These are phyloP conservation scores for Pandemis cinnamomeana DNA, from an alignment of 2,888 invertebrate species.

Conservation along the genomic window DNA sequence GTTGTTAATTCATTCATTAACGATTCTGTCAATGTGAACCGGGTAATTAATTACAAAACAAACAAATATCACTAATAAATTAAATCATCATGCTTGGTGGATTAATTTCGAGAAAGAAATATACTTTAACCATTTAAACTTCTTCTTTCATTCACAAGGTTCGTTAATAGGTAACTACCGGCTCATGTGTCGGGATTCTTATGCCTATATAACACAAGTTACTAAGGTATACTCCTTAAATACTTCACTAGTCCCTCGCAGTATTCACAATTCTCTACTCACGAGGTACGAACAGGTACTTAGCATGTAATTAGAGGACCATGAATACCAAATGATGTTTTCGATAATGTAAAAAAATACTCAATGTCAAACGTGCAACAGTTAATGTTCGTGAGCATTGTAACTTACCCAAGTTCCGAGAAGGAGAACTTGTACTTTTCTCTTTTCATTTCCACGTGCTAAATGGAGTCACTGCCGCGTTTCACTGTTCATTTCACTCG, in stretches of 20 bases:
- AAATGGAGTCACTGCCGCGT: constrained; percentile 55
- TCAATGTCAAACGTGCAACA: constrained; percentile 7
- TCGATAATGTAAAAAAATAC: constrained; percentile 13
- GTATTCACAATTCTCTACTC: not conserved
- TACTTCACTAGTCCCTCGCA: not conserved
- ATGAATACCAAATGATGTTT: not conserved
- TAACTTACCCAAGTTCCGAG: constrained; percentile 69
- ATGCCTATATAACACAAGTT: not conserved
- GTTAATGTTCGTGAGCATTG: not conserved
- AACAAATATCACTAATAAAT: constrained; percentile 9
- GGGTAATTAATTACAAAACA: constrained; percentile 26
- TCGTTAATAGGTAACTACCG: no score
- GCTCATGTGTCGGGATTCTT: no score
- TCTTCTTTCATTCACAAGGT: no score
- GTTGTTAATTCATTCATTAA: constrained; percentile 19
- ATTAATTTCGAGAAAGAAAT: not conserved
- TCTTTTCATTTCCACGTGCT: constrained; percentile 81
- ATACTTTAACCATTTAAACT: not conserved
- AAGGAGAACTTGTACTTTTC: constrained; percentile 78
- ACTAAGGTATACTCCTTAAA: not conserved
- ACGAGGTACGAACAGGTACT: not conserved
- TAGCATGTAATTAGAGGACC: constrained; percentile 3
- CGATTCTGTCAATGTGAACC: constrained; percentile 32
- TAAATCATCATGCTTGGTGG: constrained; percentile 2
- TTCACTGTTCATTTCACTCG: constrained; percentile 72